Conservation (phyloP, 2,113 vertebrate species). For the Melanostigma gelatinosum region DNA sequence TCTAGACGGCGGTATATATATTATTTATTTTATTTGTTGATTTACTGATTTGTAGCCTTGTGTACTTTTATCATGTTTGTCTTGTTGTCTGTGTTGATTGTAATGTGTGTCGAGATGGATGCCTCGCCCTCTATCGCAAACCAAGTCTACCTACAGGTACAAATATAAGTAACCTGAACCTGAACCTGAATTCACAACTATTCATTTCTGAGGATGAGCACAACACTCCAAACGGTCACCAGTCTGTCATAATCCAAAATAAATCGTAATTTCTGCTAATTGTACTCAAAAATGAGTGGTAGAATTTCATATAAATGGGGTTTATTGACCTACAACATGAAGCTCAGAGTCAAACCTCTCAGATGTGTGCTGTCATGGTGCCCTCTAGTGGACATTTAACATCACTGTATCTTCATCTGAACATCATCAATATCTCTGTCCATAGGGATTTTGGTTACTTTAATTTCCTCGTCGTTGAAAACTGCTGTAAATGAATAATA, state of each 20-base stretch:
- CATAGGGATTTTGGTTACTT: background rate
- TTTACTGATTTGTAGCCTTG: no score
- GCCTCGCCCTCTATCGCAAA: no score
- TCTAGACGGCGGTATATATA: no score
- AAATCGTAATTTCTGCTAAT: background rate
- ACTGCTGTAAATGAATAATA: background rate
- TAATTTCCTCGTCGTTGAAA: background rate
- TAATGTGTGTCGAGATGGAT: no score
- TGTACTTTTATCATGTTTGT: no score
- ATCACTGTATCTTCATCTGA: background rate
- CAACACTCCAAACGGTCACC: no score
- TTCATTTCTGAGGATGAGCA: no score
- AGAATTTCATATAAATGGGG: background rate
- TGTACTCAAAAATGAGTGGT: background rate
- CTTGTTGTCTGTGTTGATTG: no score
- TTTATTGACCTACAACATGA: background rate
- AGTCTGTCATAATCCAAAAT: background rate
- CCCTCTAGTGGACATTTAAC: conserved; percentile 29
- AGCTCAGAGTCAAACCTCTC: background rate
- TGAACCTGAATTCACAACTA: no score
- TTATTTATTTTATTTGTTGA: no score
- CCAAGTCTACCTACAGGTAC: no score
- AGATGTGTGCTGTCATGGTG: background rate
- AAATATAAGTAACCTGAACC: no score
- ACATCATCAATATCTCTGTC: background rate